A percentile compares a stretch with the other conserved stretches of the same genome.
These are phyloP conservation scores for Crossaster papposus DNA, from an alignment of 53 echinoderm and acorn worm species.

Conservation along the genomic window DNA sequence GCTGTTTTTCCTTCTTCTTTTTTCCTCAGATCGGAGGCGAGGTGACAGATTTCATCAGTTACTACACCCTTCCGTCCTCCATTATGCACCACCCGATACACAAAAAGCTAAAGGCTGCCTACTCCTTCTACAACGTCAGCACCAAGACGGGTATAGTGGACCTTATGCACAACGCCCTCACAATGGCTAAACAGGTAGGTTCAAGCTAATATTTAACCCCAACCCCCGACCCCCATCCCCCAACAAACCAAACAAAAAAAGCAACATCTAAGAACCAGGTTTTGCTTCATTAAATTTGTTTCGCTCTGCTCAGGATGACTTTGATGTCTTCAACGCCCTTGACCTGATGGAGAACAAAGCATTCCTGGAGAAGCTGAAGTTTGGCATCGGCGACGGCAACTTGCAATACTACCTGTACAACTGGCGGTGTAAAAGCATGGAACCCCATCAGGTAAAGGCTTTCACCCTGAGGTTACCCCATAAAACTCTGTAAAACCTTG, in stretches of 20 bases:
- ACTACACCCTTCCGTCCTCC: constrained; percentile 96
- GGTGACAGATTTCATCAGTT: constrained; percentile 94
- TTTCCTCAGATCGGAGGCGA: constrained; percentile 66
- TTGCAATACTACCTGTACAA: constrained; percentile 99
- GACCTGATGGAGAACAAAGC: constrained; percentile 97
- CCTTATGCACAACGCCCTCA: constrained; percentile 93
- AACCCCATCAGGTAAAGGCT: constrained; percentile 75
- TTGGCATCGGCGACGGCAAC: constrained; percentile 99
- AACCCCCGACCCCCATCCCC: no score
- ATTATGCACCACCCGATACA: constrained; percentile 98
- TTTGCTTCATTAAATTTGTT: no score
- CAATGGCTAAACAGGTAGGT: constrained; percentile 86
- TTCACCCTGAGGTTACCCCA: no score
- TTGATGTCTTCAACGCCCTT: constrained; percentile 99
- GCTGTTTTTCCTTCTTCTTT: no score
- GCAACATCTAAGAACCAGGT: no score
- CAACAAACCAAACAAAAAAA: no score
- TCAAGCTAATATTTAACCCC: no score
- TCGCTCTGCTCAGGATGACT: constrained; percentile 61
- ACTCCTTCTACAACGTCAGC: constrained; percentile 93
- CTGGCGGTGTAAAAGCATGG: constrained; percentile 95
- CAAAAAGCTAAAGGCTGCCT: constrained; percentile 90
- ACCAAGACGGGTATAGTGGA: constrained; percentile 69
- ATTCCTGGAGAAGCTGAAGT: constrained; percentile 98
- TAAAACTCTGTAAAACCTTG: no score